Evolutionary conservation across 2,113 vertebrate genomes (phyloP), one percentile per base, ranked within the genome.

Genomic region (Chauna torquata): DNA sequence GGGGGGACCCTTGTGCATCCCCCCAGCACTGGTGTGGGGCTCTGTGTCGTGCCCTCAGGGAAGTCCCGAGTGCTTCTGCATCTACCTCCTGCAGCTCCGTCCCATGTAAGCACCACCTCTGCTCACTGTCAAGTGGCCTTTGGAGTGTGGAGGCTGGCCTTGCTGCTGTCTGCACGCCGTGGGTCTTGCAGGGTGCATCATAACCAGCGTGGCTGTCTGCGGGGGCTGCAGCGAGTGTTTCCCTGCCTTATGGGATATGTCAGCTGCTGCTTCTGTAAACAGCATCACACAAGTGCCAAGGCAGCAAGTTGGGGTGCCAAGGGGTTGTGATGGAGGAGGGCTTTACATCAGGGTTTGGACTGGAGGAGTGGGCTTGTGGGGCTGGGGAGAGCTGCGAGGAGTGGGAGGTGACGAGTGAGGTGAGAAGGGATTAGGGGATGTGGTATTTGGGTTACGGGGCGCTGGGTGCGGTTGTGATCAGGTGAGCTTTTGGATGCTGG

Each of bases 91-190:
- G 77, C 50, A 10, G 69, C 64, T 71, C 54, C 12, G 4, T 55
- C 61, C 52, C n/a, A 0, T 12, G 12, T 8, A 5, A 15, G 36
- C 34, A 9, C 8, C 2, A 0, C 15, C 69, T 32, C 8, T 49
- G 58, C 61, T 78, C 15, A 0, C 9, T 20, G 17, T 47, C 4
- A 1, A 4, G 42, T 22, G 83, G 45, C 22, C 28, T 4, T 36
- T 22, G 54, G 66, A 11, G 65, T 2, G 42, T 2, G 47, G 40
- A 47, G 69, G 59, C 14, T 72, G 87, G 32, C 62, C 50, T 15
- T 6, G 77, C 52, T 32, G 58, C 47, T 49, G 2, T 25, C 12
- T 32, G 76, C 36, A 0, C 11, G 0, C 2, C 2, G 58, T 11
- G 50, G 44, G 34, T 6, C 75, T 57, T 0, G 0, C 15, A 30